Base-by-base conservation (phyloP, 2,797 vertebrate species). In the Triplophysa yarkandensis region DNA sequence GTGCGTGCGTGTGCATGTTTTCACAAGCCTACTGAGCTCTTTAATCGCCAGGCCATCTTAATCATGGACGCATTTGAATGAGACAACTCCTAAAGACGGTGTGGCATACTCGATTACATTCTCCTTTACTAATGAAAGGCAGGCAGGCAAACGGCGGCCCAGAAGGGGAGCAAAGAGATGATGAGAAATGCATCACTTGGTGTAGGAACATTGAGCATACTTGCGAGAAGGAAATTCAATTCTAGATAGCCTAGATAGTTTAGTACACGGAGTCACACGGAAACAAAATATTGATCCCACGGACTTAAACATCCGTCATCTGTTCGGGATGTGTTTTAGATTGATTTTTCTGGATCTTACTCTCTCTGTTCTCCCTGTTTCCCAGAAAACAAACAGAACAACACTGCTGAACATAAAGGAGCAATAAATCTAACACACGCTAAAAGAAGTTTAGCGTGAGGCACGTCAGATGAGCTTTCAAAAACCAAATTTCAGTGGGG, bases 71-170 rank as follows among this genome's bases (percentile, higher is more conserved):
- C 80, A 55, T 81, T 83, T 82, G 81, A 85, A 85, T 81, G 82
- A 87, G 85, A 85, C 82, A 85, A 77, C 79, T 66, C 81, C 76
- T 83, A 85, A 86, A 86, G 80, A 82, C 77, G 79, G 76, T 30
- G 72, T 80, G 82, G 82, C 82, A 80, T 69, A 84, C 74, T 85
- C 82, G 78, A 84, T 86, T 87, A 85, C 77, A 60, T 75, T 81
- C 58, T 17, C 41, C 77, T 66, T 71, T 65, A 67, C 75, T 76
- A 78, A 58, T 48, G 48, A 65, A 32, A 60, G 36, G 64, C 50
- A 80, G 65, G 54, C 46, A 75, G 77, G 54, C 46, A 75, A 74
- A 64, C 80, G 34, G 19, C 66, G 8, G 65, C 75, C 60, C 67
- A 74, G 34, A 34, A 9, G 32, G 32, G 10, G 50, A 30, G 63